Percentiles rank a stretch among this genome's conserved stretches.
These are phyloP conservation scores for Arothron firmamentum DNA, from an alignment of 2,113 vertebrate genomes.

Conservation along the genomic window DNA sequence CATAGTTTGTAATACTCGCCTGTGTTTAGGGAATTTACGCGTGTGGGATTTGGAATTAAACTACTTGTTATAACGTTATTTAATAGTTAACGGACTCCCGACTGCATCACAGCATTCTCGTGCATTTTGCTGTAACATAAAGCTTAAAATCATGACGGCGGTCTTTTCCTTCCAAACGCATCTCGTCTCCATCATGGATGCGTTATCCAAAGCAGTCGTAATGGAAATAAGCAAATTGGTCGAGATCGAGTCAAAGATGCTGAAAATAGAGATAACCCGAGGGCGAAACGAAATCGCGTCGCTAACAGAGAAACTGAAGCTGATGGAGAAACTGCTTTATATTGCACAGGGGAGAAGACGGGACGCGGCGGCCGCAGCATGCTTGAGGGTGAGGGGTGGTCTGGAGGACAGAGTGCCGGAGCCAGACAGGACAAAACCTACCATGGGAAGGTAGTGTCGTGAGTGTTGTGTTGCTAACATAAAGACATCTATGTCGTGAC, in stretches of 20 bases:
- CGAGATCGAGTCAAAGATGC: conserved; percentile 71
- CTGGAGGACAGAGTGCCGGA: conserved; percentile 22
- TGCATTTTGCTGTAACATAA: not conserved
- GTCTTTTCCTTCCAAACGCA: conserved; percentile 71
- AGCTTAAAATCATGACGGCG: conserved; percentile 52
- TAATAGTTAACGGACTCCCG: not conserved
- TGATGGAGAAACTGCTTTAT: conserved; percentile 72
- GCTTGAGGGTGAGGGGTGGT: conserved; percentile 11
- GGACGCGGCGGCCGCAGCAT: conserved; percentile 26
- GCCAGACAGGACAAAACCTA: conserved; percentile 25
- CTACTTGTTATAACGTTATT: conserved; percentile 10
- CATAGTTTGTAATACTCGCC: not conserved
- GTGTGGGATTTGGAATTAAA: not conserved
- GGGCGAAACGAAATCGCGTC: conserved; percentile 68
- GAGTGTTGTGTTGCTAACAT: not conserved
- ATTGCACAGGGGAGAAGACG: conserved; percentile 51
- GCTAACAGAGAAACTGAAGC: conserved; percentile 69
- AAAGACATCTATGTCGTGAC: not conserved
- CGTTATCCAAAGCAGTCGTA: conserved; percentile 68
- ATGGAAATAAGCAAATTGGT: conserved; percentile 75
- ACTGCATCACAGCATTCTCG: not conserved
- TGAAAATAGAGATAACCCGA: conserved; percentile 71
- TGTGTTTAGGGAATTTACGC: conserved; percentile 4
- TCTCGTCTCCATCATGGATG: conserved; percentile 73
- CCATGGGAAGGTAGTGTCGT: conserved; percentile 49